Evolutionary conservation across 2,888 invertebrate species (phyloP), one percentile per base, ranked within the genome.

Genomic region (Cyaniris semiargus): DNA sequence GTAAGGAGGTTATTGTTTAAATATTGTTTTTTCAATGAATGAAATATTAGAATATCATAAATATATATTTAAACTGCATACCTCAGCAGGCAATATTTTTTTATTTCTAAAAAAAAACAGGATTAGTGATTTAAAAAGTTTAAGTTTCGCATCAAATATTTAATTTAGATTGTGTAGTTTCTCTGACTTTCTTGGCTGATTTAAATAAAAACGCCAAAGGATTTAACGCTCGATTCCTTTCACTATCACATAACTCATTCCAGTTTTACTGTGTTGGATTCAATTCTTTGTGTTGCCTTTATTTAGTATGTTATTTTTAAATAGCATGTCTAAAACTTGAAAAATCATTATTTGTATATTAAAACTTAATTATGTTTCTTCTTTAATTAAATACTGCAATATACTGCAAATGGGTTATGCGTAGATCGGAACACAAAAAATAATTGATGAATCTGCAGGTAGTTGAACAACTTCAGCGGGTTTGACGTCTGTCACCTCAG

Each of bases 11-110:
- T n/a, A 66, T 31, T 66, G 31, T 66, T 66, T 18, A 66, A 66
- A 66, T 66, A 66, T 66, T 66, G 18, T 31, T 66, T 66, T 66
- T 66, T 66, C 27, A 66, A 66, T 66, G 66, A 66, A 66, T 66
- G 31, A 66, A 66, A 15, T 15, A 15, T 31, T 31, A 27, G 6
- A 66, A 66, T 31, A 66, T 1, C 58, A 53, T 5, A 53, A 53
- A 53, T 18, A 18, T 53, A 53, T 53, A 53, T 27, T 66, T 27
- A 15, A 27, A 66, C 13, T 18, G 66, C 27, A 66, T 27, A 21
- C 27, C 27, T 1, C 66, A 13, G 5, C 3, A 58, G 58, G 8
- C 21, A 1, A 21, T 8, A n/a, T 27, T 66, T 27, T 23, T 23
- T 60, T 23, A 23, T 60, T 21, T 3, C 8, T 58, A 58, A 21